Evolutionary conservation across 2,888 invertebrate genomes (phyloP).

Genomic region (Amblyteles armatorius): DNA sequence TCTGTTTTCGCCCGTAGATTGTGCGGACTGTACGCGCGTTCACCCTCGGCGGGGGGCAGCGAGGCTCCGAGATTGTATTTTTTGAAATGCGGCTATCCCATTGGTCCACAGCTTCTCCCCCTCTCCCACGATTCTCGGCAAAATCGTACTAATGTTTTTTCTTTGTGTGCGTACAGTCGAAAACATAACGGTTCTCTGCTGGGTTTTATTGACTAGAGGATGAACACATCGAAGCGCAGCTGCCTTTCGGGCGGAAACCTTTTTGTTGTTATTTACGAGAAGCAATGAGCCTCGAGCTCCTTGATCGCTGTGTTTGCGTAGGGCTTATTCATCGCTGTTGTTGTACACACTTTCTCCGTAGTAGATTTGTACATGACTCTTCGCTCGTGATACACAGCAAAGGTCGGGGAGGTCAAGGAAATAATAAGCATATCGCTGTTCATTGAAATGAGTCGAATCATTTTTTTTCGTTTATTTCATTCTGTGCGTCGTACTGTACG

Average conservation of each 20-base stretch:
- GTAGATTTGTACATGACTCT: not conserved
- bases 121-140: not conserved
- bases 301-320: not conserved
- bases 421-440: not conserved
- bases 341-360: not conserved
- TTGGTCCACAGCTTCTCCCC: conserved; percentile 10
- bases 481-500: not conserved
- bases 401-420: not conserved
- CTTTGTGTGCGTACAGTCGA: conserved; percentile 8
- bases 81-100: conserved; percentile 14
- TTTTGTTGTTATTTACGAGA: not conserved
- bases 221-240: conserved; percentile 9
- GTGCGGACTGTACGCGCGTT: conserved; percentile 25
- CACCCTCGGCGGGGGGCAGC: conserved; percentile 17
- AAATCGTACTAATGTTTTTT: not conserved
- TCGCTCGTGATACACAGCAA: not conserved
- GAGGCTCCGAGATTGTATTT: conserved; percentile 2
- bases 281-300: not conserved
- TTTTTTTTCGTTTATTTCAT: not conserved
- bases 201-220: not conserved
- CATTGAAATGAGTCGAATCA: not conserved
- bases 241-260: not conserved
- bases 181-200: conserved; percentile 22
- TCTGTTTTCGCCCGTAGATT: not conserved
- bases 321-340: not conserved